Conservation (phyloP, 2,797 vertebrate genomes). For the Dipus sagitta region DNA sequence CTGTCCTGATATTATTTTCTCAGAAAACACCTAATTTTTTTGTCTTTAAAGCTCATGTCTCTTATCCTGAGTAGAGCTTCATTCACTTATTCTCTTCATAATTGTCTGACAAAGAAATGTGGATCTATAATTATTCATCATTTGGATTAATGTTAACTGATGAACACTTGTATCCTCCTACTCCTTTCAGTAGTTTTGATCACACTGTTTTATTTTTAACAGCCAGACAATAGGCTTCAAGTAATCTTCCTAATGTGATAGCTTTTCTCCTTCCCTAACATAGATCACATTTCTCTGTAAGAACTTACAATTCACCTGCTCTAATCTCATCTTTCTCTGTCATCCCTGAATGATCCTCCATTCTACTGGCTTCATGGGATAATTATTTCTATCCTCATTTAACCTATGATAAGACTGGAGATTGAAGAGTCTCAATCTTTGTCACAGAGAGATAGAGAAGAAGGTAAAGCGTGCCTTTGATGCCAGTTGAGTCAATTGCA, state of each 20-base stretch:
- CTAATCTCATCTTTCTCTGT: slow-evolving; percentile 70
- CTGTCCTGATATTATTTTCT: background rate
- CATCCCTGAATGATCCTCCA: slow-evolving; percentile 41
- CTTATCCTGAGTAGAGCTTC: background rate
- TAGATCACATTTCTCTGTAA: slow-evolving; percentile 54
- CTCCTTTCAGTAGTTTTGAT: slow-evolving; percentile 51
- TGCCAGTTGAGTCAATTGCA: background rate
- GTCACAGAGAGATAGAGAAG: background rate
- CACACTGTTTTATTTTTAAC: slow-evolving; percentile 68
- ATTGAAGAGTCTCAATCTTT: slow-evolving; percentile 29
- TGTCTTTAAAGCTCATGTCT: slow-evolving; percentile 1
- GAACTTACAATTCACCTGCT: slow-evolving; percentile 62
- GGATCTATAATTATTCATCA: slow-evolving; percentile 63
- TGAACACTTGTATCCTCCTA: slow-evolving; percentile 43
- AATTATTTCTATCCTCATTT: slow-evolving; percentile 72
- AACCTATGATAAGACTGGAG: slow-evolving; percentile 31
- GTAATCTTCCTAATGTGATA: slow-evolving; percentile 64
- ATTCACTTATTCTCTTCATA: slow-evolving; percentile 28
- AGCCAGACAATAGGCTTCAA: slow-evolving; percentile 53
- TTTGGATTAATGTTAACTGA: slow-evolving; percentile 59
- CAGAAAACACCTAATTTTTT: slow-evolving; percentile 3
- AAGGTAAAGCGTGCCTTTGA: background rate
- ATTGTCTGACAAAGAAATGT: background rate
- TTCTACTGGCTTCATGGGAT: slow-evolving; percentile 43
- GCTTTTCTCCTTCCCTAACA: slow-evolving; percentile 24